Conservation (phyloP, 2,888 invertebrate genomes). For the Lapara coniferarum region DNA sequence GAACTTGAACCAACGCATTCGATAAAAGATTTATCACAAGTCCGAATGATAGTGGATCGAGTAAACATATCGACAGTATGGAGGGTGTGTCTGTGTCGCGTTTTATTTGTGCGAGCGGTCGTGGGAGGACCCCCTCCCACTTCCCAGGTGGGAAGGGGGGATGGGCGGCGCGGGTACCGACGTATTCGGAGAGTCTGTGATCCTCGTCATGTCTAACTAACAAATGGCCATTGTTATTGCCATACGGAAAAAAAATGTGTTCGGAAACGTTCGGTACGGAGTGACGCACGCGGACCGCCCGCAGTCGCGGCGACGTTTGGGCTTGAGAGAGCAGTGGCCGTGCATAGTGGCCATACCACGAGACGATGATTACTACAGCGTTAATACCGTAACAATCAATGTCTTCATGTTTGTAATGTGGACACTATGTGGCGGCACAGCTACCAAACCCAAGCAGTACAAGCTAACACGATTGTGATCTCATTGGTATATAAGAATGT, state of each 20-base stretch:
- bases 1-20: no score
- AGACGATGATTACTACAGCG: no score
- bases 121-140: no score
- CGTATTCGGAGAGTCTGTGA: constrained; percentile 62
- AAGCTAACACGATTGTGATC: constrained; percentile 17
- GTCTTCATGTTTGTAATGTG: no score
- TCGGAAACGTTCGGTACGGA: constrained; percentile 15
- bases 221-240: constrained; percentile 52
- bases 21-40: no score
- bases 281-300: constrained; percentile 8
- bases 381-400: no score
- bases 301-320: not conserved
- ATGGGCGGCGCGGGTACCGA: constrained; percentile 35
- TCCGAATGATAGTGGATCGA: no score
- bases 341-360: not conserved
- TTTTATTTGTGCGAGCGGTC: constrained; percentile 1
- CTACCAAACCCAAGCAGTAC: no score
- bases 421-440: no score
- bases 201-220: constrained; percentile 45
- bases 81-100: not conserved
- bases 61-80: not conserved
- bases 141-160: no score
- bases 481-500: not conserved
- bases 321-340: not conserved
- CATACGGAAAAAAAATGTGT: constrained; percentile 45